phyloP scores from a whole-genome alignment of 2,888 invertebrate genomes.

The Zaprionus obscuricornis region DNA sequence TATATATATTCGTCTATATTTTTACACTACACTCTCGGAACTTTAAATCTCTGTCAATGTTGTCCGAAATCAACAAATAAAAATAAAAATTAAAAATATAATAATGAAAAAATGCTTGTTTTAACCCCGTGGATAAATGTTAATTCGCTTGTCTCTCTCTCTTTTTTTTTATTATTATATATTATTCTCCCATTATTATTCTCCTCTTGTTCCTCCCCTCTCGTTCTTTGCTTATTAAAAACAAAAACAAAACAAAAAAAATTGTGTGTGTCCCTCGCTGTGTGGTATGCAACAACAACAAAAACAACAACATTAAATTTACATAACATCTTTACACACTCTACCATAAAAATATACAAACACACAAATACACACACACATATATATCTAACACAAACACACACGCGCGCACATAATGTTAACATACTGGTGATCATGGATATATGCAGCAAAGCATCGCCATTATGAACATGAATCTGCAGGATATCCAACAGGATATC shows the following conservation, averaged over 20 bases:
- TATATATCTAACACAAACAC: slow-evolving; percentile 25
- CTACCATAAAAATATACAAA: slow-evolving; percentile 17
- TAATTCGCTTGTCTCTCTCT: slow-evolving; percentile 53
- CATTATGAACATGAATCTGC: slow-evolving; percentile 94
- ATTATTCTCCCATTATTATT: no score
- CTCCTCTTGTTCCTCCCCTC: slow-evolving; percentile 14
- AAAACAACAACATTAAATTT: slow-evolving; percentile 32
- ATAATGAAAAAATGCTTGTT: slow-evolving; percentile 31
- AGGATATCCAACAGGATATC: slow-evolving; percentile 97
- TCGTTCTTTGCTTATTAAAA: background rate
- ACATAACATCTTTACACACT: slow-evolving; percentile 18
- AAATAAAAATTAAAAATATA: no score
- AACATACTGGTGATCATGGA: slow-evolving; percentile 45
- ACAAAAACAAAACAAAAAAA: background rate
- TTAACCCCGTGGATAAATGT: slow-evolving; percentile 48
- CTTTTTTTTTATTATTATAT: no score
- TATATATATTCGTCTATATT: slow-evolving; percentile 18
- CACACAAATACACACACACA: slow-evolving; percentile 29
- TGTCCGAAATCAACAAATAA: no score
- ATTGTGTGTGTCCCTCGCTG: slow-evolving; percentile 52
- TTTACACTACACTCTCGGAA: slow-evolving; percentile 25
- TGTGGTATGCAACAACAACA: slow-evolving; percentile 47
- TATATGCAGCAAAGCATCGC: slow-evolving; percentile 84
- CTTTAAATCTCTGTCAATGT: no score
- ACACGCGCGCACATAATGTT: slow-evolving; percentile 28